phyloP scores from a whole-genome alignment of 2,797 vertebrate genomes.

The Galaxias olidus region DNA sequence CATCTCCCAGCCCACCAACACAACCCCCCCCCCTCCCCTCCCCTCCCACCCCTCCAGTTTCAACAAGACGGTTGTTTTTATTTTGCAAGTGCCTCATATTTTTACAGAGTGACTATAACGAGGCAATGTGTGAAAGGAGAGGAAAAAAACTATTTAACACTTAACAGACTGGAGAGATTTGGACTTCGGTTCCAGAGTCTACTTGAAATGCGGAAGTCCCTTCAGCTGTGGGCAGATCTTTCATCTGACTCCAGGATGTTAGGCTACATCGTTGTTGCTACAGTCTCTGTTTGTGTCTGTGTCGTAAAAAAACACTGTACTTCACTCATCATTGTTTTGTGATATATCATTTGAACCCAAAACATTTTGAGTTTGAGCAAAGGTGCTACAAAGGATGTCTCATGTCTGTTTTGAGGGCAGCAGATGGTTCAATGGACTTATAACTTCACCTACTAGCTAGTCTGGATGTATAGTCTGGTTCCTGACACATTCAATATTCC shows the following conservation, averaged over 20 bases:
- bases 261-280: no score
- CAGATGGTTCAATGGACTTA: constrained; percentile 11
- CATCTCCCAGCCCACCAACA: no score
- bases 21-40: no score
- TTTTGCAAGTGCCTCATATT: constrained; percentile 77
- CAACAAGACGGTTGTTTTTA: constrained; percentile 18
- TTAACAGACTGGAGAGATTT: constrained; percentile 55
- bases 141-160: constrained; percentile 32
- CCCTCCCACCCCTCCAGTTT: no score
- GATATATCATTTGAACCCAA: constrained; percentile 51
- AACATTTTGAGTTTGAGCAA: constrained; percentile 59
- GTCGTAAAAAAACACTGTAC: constrained; percentile 52
- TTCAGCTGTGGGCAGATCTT: constrained; percentile 17
- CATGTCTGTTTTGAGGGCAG: constrained; percentile 48
- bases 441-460: constrained; percentile 41
- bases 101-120: constrained; percentile 47
- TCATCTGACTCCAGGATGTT: no score
- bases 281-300: constrained; percentile 27
- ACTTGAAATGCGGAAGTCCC: constrained; percentile 68
- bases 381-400: constrained; percentile 80
- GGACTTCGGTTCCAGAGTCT: constrained; percentile 56
- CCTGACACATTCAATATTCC: constrained; percentile 36
- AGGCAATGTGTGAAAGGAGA: constrained; percentile 42
- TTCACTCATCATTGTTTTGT: constrained; percentile 51
- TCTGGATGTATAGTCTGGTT: constrained; percentile 48